Conservation (phyloP, 2,888 invertebrate genomes). For the Xestobium rufovillosum region DNA sequence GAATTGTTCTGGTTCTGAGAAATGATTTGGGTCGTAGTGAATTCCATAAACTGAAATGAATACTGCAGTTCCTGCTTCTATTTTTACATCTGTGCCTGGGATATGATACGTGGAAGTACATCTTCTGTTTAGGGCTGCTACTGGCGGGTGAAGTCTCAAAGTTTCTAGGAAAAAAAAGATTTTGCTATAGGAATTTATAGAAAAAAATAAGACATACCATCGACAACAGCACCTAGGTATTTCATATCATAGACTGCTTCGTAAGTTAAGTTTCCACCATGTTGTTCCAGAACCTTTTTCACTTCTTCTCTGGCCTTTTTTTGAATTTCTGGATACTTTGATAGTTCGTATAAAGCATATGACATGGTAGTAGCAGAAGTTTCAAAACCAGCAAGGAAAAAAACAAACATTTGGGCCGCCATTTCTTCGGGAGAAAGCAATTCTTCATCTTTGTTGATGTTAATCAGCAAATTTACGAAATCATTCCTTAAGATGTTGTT, state of each 20-base stretch:
- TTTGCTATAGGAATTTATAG: not conserved
- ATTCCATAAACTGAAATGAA: conserved; percentile 29
- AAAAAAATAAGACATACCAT: conserved; percentile 21
- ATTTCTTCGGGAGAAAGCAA: conserved; percentile 30
- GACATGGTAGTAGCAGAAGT: conserved; percentile 53
- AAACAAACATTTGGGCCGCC: conserved; percentile 49
- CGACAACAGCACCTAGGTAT: conserved; percentile 38
- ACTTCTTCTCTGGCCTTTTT: conserved; percentile 42
- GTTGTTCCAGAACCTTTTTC: conserved; percentile 27
- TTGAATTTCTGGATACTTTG: conserved; percentile 42
- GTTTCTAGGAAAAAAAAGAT: conserved; percentile 30
- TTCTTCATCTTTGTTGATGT: conserved; percentile 22
- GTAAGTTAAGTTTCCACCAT: conserved; percentile 38
- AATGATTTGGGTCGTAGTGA: conserved; percentile 34
- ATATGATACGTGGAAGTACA: conserved; percentile 27
- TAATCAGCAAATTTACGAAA: conserved; percentile 28
- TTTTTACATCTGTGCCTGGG: conserved; percentile 22
- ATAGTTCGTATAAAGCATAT: conserved; percentile 49
- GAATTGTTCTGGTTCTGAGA: conserved; percentile 33
- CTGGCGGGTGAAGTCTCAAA: conserved; percentile 36
- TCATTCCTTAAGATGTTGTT: conserved; percentile 25
- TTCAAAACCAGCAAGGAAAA: conserved; percentile 55
- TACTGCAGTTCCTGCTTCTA: conserved; percentile 26
- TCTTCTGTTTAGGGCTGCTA: conserved; percentile 26
- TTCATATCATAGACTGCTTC: conserved; percentile 43